Evolutionary conservation across 92 coral and sea anemone species (phyloP).

Genomic region (Parazoanthus atlanticus): DNA sequence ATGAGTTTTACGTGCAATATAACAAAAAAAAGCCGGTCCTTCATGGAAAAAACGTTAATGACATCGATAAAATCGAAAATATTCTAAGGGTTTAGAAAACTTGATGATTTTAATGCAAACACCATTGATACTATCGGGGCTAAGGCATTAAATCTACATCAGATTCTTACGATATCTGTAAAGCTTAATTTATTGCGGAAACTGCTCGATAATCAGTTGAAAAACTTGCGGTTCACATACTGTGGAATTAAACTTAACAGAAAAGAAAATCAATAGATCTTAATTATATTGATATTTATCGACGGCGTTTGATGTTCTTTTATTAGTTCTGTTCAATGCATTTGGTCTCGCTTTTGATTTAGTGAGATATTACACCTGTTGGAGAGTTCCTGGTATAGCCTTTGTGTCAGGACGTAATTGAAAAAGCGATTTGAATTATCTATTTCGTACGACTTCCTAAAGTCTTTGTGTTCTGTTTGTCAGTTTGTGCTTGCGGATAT

Average conservation of each 20-base stretch:
- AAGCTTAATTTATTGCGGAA: background rate
- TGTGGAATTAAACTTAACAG: background rate
- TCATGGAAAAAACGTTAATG: too few relatives aligned
- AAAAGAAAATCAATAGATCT: background rate
- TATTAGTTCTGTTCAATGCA: background rate
- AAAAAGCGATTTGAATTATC: background rate
- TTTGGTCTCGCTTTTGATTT: background rate
- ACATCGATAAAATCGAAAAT: too few relatives aligned
- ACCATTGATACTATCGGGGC: background rate
- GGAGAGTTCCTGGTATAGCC: background rate
- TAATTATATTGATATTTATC: background rate
- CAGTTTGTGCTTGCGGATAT: background rate
- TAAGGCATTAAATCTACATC: background rate
- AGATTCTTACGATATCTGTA: background rate
- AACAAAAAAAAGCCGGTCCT: too few relatives aligned
- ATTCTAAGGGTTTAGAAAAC: too few relatives aligned
- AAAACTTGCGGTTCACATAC: background rate
- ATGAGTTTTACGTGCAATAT: too few relatives aligned
- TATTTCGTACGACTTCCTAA: background rate
- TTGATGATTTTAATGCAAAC: too few relatives aligned
- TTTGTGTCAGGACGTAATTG: constrained; percentile 3
- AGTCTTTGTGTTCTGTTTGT: background rate
- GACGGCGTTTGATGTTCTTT: background rate
- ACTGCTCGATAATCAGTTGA: background rate
- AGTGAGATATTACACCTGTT: background rate